A percentile compares a stretch with the other conserved stretches of the same genome.
phyloP scores from a whole-genome alignment of 1,140 invertebrate species.

The Ruditapes philippinarum region DNA sequence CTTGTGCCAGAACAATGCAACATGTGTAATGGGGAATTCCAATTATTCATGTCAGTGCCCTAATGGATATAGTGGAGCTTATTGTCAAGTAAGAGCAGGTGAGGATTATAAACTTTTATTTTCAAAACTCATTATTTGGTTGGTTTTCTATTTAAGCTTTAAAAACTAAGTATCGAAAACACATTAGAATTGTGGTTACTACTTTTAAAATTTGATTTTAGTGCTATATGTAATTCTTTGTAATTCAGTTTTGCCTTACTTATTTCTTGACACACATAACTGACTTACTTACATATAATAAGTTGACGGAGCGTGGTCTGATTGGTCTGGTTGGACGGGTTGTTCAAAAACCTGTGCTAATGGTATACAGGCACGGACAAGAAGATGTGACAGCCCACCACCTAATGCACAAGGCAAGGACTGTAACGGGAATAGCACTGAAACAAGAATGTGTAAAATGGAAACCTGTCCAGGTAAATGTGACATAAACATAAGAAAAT shows the following conservation, averaged over 20 bases:
- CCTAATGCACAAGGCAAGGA: slow-evolving; percentile 8
- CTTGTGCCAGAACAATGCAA: background rate
- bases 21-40: background rate
- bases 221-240: too few species aligned
- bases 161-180: too few species aligned
- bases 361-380: background rate
- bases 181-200: too few species aligned
- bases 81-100: slow-evolving; percentile 12
- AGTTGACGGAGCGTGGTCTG: slow-evolving; percentile 45
- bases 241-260: too few species aligned
- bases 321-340: slow-evolving; percentile 15
- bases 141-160: too few species aligned
- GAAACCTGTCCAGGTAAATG: slow-evolving; percentile 7
- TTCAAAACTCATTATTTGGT: too few species aligned
- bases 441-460: slow-evolving; percentile 5
- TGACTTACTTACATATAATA: too few species aligned
- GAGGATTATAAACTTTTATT: background rate
- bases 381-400: slow-evolving; percentile 31
- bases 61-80: background rate
- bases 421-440: slow-evolving; percentile 7
- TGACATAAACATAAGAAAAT: too few species aligned
- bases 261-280: too few species aligned
- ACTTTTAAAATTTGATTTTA: too few species aligned
- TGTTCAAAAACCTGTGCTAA: slow-evolving; percentile 25
- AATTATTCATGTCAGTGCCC: slow-evolving; percentile 17